Evolutionary conservation across 2,888 invertebrate species (phyloP).

Genomic region (Formica aserva): DNA sequence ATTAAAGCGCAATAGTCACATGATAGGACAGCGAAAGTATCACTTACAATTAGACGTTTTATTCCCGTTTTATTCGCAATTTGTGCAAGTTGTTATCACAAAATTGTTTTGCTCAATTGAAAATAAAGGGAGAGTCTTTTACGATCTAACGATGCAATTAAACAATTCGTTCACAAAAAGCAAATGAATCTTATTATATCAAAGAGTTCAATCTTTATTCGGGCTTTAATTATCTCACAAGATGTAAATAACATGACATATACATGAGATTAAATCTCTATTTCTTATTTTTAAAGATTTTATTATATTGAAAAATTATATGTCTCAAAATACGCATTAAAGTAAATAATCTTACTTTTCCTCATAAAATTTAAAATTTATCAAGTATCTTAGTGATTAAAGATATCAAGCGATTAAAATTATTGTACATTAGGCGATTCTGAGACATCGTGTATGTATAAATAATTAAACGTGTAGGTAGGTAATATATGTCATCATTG

Average conservation of each 20-base stretch:
- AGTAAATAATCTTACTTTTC: neutral
- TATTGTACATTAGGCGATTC: neutral
- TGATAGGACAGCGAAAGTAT: constrained; percentile 40
- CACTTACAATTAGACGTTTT: constrained; percentile 11
- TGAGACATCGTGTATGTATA: neutral
- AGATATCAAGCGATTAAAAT: neutral
- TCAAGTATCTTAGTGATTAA: too few relatives aligned
- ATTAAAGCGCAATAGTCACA: constrained; percentile 60
- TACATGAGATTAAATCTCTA: neutral
- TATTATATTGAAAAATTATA: neutral
- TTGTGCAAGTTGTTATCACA: neutral
- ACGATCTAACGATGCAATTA: neutral
- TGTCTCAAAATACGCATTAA: neutral
- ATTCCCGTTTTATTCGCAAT: constrained; percentile 5
- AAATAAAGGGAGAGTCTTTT: neutral
- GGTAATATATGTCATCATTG: neutral
- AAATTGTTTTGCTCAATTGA: neutral
- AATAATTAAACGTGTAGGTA: neutral
- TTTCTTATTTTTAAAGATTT: neutral
- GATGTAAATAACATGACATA: neutral
- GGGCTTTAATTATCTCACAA: neutral
- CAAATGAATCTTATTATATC: neutral
- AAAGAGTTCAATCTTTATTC: neutral
- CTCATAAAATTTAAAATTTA: neutral
- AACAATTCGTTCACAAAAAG: neutral